These are phyloP conservation scores for Psylliodes chrysocephalus DNA, from an alignment of 2,888 invertebrate species.

Conservation along the genomic window DNA sequence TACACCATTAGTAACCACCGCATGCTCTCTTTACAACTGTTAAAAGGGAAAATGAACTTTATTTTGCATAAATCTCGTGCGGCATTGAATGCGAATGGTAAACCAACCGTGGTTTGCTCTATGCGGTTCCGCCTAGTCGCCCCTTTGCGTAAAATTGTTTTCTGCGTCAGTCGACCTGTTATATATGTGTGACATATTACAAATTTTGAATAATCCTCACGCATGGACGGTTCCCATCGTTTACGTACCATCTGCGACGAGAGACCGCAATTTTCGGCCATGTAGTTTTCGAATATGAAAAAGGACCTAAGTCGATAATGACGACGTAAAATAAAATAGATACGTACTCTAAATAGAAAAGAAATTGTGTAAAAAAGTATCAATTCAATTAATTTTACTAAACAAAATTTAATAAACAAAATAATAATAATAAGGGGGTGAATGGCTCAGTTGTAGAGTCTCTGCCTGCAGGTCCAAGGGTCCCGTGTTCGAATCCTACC, in stretches of 20 bases:
- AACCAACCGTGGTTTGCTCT: background rate
- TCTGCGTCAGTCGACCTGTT: constrained; percentile 40
- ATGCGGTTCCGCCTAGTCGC: background rate
- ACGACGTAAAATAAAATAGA: too few relatives aligned
- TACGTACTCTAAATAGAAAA: too few relatives aligned
- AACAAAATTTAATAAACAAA: too few relatives aligned
- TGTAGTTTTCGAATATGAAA: background rate
- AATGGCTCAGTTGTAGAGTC: too few relatives aligned
- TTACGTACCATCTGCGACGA: background rate
- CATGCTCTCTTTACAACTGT: too few relatives aligned
- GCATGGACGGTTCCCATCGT: constrained; percentile 45
- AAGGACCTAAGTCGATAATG: too few relatives aligned
- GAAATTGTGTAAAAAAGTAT: too few relatives aligned
- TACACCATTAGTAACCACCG: too few relatives aligned
- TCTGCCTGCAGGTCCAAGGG: too few relatives aligned
- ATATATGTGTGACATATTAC: constrained; percentile 51
- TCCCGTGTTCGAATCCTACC: too few relatives aligned
- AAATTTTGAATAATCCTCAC: constrained; percentile 56
- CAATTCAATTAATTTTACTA: too few relatives aligned
- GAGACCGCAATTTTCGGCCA: background rate
- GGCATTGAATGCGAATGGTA: background rate
- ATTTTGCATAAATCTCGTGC: background rate
- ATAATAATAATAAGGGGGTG: too few relatives aligned
- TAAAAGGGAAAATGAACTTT: background rate
- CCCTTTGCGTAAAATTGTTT: constrained; percentile 49